These are phyloP conservation scores for Nemotelus pantherinus DNA, from an alignment of 2,888 invertebrate genomes.

Conservation along the genomic window DNA sequence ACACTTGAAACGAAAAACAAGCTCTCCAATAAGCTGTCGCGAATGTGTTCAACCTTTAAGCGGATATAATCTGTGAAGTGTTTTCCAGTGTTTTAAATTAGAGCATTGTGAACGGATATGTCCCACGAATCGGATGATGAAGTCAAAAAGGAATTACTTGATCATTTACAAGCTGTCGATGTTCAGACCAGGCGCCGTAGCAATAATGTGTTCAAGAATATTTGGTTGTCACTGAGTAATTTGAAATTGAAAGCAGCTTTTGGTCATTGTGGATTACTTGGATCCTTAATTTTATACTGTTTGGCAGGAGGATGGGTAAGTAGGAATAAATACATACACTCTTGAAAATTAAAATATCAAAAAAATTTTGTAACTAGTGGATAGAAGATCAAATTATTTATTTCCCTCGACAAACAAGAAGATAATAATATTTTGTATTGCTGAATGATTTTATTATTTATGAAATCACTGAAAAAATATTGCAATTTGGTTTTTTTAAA, in stretches of 20 bases:
- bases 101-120: slow-evolving; percentile 47
- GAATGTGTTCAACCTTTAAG: too few relatives aligned
- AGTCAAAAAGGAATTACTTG: slow-evolving; percentile 62
- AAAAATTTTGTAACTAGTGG: too few relatives aligned
- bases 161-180: slow-evolving; percentile 63
- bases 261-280: slow-evolving; percentile 78
- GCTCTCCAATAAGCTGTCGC: too few relatives aligned
- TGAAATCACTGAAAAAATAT: too few relatives aligned
- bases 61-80: too few relatives aligned
- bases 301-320: slow-evolving; percentile 83
- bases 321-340: slow-evolving; percentile 49
- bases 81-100: not conserved
- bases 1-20: too few relatives aligned
- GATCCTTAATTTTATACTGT: slow-evolving; percentile 81
- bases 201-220: slow-evolving; percentile 55
- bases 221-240: slow-evolving; percentile 64
- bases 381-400: too few relatives aligned
- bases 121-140: slow-evolving; percentile 60
- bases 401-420: too few relatives aligned
- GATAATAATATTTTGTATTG: too few relatives aligned
- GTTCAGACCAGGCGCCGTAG: slow-evolving; percentile 53
- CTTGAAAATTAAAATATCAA: too few relatives aligned
- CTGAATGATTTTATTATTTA: too few relatives aligned
- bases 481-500: too few relatives aligned
- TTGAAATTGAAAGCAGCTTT: slow-evolving; percentile 74